A percentile compares a stretch with the other conserved stretches of the same genome.
These are phyloP conservation scores for Intellagama lesueurii DNA, from an alignment of 2,797 vertebrate genomes.

Conservation along the genomic window DNA sequence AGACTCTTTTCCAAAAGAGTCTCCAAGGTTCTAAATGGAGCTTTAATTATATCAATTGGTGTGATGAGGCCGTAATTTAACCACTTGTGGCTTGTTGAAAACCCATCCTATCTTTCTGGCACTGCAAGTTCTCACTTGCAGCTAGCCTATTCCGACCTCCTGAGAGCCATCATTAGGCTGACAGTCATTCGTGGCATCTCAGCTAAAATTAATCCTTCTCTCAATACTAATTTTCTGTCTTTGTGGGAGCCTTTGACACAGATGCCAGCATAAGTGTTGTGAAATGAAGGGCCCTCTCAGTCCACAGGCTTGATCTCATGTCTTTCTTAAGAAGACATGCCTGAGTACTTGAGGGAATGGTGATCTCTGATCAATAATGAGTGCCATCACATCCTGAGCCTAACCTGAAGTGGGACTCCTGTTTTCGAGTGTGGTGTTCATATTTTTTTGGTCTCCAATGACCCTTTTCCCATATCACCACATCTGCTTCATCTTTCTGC, in stretches of 20 bases:
- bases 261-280: neutral
- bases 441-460: neutral
- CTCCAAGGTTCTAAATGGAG: neutral
- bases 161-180: constrained; percentile 5
- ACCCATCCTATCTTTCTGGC: constrained; percentile 1
- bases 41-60: constrained; percentile 26
- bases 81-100: constrained; percentile 5
- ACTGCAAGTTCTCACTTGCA: neutral
- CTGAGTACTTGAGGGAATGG: neutral
- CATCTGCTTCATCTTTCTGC: neutral
- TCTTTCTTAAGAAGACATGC: neutral
- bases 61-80: neutral
- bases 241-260: constrained; percentile 2
- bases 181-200: constrained; percentile 24
- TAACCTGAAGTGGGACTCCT: neutral
- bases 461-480: neutral
- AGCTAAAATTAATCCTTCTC: constrained; percentile 16
- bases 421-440: neutral
- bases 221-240: constrained; percentile 8
- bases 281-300: neutral
- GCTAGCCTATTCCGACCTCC: neutral
- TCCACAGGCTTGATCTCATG: neutral
- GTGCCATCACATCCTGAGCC: neutral
- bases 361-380: neutral
- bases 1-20: neutral